A percentile compares a stretch with the other conserved stretches of the same genome.
phyloP scores from a whole-genome alignment of 2,888 invertebrate genomes.

The Unio pictorum region DNA sequence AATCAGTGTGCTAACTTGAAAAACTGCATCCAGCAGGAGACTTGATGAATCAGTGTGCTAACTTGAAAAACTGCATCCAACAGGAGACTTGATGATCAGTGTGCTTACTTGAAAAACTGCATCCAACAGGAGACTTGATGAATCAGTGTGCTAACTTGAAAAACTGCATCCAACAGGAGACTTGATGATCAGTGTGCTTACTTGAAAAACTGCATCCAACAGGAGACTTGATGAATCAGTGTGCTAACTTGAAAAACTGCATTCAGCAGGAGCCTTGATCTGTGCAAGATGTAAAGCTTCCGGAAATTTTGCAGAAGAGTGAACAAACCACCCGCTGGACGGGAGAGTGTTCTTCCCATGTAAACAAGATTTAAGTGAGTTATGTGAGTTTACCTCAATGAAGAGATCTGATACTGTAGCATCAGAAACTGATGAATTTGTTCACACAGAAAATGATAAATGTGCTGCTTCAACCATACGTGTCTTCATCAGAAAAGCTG shows the following conservation, averaged over 20 bases:
- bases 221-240: conserved; percentile 8
- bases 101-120: no score
- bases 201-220: no score
- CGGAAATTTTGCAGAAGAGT: conserved; percentile 76
- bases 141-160: no score
- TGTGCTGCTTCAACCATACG: conserved; percentile 24
- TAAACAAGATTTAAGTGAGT: background rate
- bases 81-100: no score
- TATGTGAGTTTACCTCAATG: conserved; percentile 9
- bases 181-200: no score
- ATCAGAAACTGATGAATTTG: conserved; percentile 31
- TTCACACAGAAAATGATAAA: conserved; percentile 41
- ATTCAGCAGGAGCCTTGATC: conserved; percentile 81
- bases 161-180: no score
- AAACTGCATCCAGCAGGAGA: no score
- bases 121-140: no score
- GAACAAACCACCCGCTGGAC: conserved; percentile 11
- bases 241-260: conserved; percentile 52
- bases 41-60: no score
- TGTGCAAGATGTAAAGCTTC: conserved; percentile 83
- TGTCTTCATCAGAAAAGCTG: conserved; percentile 5
- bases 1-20: no score
- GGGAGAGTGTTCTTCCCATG: conserved; percentile 31
- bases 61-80: no score
- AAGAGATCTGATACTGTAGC: conserved; percentile 4